Base-by-base conservation (phyloP, 1,140 invertebrate genomes). In the Sycophaga agraensis region DNA sequence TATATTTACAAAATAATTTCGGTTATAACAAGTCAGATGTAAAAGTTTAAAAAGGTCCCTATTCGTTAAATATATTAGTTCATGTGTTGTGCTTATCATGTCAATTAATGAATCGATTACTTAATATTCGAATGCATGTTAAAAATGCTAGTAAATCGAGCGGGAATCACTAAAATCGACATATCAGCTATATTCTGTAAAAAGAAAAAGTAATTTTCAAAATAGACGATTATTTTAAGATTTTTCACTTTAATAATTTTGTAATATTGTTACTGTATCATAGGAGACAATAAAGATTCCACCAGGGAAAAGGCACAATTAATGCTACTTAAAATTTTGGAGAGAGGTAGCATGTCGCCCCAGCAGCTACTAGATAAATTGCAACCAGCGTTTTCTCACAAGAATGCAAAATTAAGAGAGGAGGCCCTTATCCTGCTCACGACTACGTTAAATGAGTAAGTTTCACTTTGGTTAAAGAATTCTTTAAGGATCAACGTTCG, bases 391-490 rank as follows among this genome's bases (percentile, higher is more conserved):
- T 91, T 96, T 78, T 82, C 84, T 68, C 92, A 95, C 75, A 94
- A 94, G 81, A 91, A 94, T 76, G 88, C 89, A 66, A 91, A 92
- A 83, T 88, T 95, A 63, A 80, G 91, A 64, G 92, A 95, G 78
- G 92, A 93, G 76, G 86, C 90, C 21, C 81, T 93, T 42, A 82
- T 89, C 63, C 88, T 90, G 68, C 84, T 94, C 50, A 86, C 91
- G 39, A 88, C 90, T 54, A 89, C 89, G 21, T 82, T 97, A 43
- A 91, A 94, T 73, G 90, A 91, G 86, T 94, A 81, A 85, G 86
- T 49, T n/a, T n/a, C n/a, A n/a, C n/a, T n/a, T n/a, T n/a, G n/a
- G n/a, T n/a, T n/a, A n/a, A n/a, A n/a, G n/a, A n/a, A n/a, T n/a
- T n/a, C n/a, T n/a, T n/a, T n/a, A n/a, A n/a, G n/a, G n/a, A n/a